These are phyloP conservation scores for Labia minor DNA, from an alignment of 2,888 invertebrate genomes.

Conservation along the genomic window DNA sequence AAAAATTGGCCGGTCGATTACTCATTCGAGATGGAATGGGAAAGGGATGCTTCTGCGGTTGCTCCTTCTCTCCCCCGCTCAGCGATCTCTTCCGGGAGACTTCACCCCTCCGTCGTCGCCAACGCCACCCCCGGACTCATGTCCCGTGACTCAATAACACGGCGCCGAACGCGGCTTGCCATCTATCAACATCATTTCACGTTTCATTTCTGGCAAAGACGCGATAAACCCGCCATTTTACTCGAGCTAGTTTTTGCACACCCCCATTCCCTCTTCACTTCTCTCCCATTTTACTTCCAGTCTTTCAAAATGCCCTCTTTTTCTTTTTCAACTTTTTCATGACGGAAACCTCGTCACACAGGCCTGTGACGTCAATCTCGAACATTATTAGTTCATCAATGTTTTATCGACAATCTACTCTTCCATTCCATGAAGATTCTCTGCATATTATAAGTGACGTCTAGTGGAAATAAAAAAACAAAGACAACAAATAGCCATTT, in stretches of 20 bases:
- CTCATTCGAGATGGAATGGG: neutral
- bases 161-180: neutral
- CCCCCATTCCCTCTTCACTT: too few species aligned
- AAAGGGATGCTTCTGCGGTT: neutral
- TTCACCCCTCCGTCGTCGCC: neutral
- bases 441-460: neutral
- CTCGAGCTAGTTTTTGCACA: neutral
- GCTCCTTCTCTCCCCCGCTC: neutral
- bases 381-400: neutral
- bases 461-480: too few species aligned
- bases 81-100: neutral
- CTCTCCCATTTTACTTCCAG: neutral
- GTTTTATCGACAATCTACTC: neutral
- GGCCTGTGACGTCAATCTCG: neutral
- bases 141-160: constrained; percentile 13
- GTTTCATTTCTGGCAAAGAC: constrained; percentile 1
- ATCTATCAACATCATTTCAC: constrained; percentile 8
- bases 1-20: constrained; percentile 4
- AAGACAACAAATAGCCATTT: too few species aligned
- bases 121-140: neutral
- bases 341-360: neutral
- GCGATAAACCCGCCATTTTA: neutral
- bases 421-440: too few species aligned
- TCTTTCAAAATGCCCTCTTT: neutral
- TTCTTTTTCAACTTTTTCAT: neutral